phyloP scores from a whole-genome alignment of 2,888 invertebrate species.

The Agrilus cyanescens region DNA sequence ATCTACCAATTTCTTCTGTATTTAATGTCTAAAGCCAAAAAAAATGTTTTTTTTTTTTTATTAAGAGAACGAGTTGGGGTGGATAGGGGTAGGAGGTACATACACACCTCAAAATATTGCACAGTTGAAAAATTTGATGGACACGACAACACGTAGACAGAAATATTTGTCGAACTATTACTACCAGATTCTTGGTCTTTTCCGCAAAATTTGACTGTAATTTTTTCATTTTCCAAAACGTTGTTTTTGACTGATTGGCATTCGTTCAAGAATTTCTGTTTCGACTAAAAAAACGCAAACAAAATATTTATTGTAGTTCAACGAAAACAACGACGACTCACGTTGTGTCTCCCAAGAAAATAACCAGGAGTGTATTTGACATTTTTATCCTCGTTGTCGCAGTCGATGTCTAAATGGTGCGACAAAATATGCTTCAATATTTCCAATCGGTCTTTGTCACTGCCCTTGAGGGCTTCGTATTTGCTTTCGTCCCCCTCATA shows the following conservation, averaged over 20 bases:
- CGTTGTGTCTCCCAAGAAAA: constrained; percentile 74
- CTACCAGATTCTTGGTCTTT: constrained; percentile 46
- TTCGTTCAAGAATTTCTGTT: constrained; percentile 55
- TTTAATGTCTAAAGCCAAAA: constrained; percentile 49
- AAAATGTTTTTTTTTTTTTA: background rate
- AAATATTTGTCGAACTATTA: constrained; percentile 49
- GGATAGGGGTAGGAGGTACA: background rate
- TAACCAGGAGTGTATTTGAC: constrained; percentile 51
- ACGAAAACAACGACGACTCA: constrained; percentile 30
- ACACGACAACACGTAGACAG: constrained; percentile 66
- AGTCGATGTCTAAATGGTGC: constrained; percentile 56
- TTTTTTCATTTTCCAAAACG: constrained; percentile 42
- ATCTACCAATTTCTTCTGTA: constrained; percentile 61
- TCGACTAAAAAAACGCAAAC: constrained; percentile 42
- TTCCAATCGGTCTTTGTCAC: constrained; percentile 61
- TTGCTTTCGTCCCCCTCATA: constrained; percentile 51
- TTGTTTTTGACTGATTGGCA: constrained; percentile 32
- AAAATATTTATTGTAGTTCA: constrained; percentile 4
- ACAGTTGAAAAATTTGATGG: constrained; percentile 78
- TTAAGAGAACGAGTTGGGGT: background rate
- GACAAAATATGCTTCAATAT: constrained; percentile 65
- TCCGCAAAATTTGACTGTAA: constrained; percentile 61
- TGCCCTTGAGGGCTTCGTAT: constrained; percentile 44
- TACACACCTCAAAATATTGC: constrained; percentile 65
- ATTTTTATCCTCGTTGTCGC: constrained; percentile 30